These are phyloP conservation scores for Ibidorhyncha struthersii DNA, from an alignment of 2,113 vertebrate genomes.

Conservation along the genomic window DNA sequence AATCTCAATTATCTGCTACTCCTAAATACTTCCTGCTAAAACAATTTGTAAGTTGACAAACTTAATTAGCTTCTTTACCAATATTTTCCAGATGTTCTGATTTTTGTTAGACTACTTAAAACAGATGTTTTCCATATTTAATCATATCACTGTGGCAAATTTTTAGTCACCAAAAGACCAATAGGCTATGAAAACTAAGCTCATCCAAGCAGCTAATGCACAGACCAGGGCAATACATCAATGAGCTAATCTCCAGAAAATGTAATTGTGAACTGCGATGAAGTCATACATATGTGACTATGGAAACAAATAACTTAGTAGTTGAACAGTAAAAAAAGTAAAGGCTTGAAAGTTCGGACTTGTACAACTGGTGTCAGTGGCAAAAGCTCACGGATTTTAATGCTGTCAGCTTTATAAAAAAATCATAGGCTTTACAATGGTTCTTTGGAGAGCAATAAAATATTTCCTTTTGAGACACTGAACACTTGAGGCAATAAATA, in stretches of 20 bases:
- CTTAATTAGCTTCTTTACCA: constrained; percentile 76
- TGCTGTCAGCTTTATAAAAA: not conserved
- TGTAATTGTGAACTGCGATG: not conserved
- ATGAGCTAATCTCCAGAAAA: constrained; percentile 2
- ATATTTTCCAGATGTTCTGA: constrained; percentile 77
- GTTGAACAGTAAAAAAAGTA: not conserved
- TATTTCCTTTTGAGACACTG: not conserved
- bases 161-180: not conserved
- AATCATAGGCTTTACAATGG: not conserved
- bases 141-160: constrained; percentile 43
- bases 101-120: constrained; percentile 42
- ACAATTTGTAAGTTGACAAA: constrained; percentile 79
- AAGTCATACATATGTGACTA: not conserved
- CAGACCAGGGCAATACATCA: not conserved
- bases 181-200: not conserved
- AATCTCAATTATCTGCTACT: constrained; percentile 72
- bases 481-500: not conserved
- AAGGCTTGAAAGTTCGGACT: not conserved
- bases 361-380: not conserved
- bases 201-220: not conserved
- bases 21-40: constrained; percentile 73
- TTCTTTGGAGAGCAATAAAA: not conserved
- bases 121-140: constrained; percentile 74
- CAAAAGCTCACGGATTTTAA: not conserved
- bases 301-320: not conserved